Conservation (phyloP, 1,140 invertebrate species). For the Drosophila micromelanica region DNA sequence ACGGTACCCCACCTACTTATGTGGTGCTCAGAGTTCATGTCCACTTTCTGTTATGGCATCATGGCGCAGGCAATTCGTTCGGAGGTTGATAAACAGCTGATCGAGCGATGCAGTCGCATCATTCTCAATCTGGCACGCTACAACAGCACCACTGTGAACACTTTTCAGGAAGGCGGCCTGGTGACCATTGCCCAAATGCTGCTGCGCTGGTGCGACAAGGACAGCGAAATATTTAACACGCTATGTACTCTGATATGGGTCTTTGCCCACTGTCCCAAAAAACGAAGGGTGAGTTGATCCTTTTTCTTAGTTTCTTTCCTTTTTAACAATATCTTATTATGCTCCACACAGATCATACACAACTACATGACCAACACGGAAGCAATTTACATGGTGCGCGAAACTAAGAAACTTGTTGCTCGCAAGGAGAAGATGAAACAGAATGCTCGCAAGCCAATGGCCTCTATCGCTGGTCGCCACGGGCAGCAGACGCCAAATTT, state of each 20-base stretch:
- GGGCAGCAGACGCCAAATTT: slow-evolving; percentile 45
- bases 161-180: slow-evolving; percentile 75
- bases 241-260: slow-evolving; percentile 88
- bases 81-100: slow-evolving; percentile 83
- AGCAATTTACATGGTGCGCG: slow-evolving; percentile 78
- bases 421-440: slow-evolving; percentile 84
- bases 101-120: slow-evolving; percentile 81
- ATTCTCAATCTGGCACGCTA: slow-evolving; percentile 83
- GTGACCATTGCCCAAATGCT: slow-evolving; percentile 85
- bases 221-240: slow-evolving; percentile 86
- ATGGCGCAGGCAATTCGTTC: slow-evolving; percentile 84
- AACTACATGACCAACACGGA: slow-evolving; percentile 79
- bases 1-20: slow-evolving; percentile 79
- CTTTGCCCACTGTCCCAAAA: slow-evolving; percentile 86
- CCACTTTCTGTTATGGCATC: slow-evolving; percentile 82
- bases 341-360: slow-evolving; percentile 68
- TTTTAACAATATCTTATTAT: not conserved
- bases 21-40: slow-evolving; percentile 79
- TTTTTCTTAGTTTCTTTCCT: not conserved
- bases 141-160: slow-evolving; percentile 71
- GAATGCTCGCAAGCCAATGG: slow-evolving; percentile 68
- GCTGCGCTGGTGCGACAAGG: slow-evolving; percentile 88
- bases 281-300: slow-evolving; percentile 83
- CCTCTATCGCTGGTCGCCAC: slow-evolving; percentile 27
- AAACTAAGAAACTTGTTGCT: slow-evolving; percentile 80